Conservation (phyloP, 2,113 vertebrate species). For the Salvelinus fontinalis region DNA sequence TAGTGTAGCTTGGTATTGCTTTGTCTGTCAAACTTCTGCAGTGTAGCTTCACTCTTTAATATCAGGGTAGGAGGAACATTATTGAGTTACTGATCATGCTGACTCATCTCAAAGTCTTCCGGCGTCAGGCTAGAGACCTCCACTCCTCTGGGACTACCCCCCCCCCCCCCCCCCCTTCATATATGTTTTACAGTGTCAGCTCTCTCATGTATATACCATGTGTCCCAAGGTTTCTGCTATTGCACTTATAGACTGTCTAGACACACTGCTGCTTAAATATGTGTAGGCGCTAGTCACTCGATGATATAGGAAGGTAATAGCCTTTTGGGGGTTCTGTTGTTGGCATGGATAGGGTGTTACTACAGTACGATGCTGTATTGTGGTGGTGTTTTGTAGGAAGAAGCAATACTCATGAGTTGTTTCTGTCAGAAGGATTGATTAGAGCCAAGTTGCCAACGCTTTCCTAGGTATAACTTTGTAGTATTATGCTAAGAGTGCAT, state of each 20-base stretch:
- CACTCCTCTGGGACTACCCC: conserved; percentile 24
- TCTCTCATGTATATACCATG: neutral
- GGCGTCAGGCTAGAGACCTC: conserved; percentile 11
- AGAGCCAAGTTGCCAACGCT: neutral
- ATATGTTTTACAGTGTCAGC: neutral
- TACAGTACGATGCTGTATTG: neutral
- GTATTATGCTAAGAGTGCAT: neutral
- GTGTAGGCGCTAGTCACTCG: neutral
- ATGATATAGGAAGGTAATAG: too few relatives aligned
- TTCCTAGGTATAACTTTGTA: neutral
- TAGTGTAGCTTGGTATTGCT: neutral
- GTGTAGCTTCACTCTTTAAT: conserved; percentile 17
- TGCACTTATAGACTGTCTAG: conserved; percentile 47
- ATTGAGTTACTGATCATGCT: conserved; percentile 31
- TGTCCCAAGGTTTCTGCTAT: conserved; percentile 11
- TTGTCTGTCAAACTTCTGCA: conserved; percentile 3
- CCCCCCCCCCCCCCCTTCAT: conserved; percentile 10
- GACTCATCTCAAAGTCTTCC: conserved; percentile 28
- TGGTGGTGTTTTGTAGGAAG: neutral
- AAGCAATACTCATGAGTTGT: neutral
- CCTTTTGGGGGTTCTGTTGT: neutral
- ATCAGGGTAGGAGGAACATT: neutral
- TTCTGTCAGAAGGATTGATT: neutral
- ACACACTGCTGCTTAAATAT: conserved; percentile 30
- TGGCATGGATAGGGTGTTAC: neutral